Conservation (phyloP, 1,140 invertebrate genomes). For the Leptinotarsa undecemlineata region DNA sequence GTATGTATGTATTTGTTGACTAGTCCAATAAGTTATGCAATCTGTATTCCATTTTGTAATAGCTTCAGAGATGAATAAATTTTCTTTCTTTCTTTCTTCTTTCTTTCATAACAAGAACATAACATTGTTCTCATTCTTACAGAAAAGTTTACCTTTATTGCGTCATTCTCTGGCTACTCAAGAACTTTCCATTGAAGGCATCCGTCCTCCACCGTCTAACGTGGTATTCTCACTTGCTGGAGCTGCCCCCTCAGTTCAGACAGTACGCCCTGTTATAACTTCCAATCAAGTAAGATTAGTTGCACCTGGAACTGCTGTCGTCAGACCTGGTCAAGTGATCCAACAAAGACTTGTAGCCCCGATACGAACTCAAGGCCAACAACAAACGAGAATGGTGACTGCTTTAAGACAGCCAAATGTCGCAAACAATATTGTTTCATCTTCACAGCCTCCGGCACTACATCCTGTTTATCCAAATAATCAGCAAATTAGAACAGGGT, state of each 20-base stretch:
- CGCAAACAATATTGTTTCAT: conserved; percentile 44
- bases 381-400: conserved; percentile 50
- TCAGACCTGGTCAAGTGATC: conserved; percentile 59
- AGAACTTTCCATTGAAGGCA: conserved; percentile 94
- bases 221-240: conserved; percentile 62
- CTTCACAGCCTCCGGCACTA: conserved; percentile 53
- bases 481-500: conserved; percentile 6
- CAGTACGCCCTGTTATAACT: conserved; percentile 49
- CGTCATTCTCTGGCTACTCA: conserved; percentile 87
- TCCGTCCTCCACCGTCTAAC: conserved; percentile 80
- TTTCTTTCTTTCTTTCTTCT: too few relatives aligned
- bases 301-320: conserved; percentile 58
- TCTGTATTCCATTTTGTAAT: too few relatives aligned
- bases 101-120: background rate
- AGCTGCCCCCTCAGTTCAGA: conserved; percentile 55
- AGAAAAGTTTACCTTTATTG: conserved; percentile 94
- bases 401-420: conserved; percentile 51
- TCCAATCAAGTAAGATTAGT: conserved; percentile 63
- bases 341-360: conserved; percentile 59
- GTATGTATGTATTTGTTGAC: too few relatives aligned
- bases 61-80: too few relatives aligned
- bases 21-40: too few relatives aligned
- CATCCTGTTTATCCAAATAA: conserved; percentile 53
- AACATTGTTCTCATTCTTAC: conserved; percentile 47
- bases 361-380: conserved; percentile 38